Evolutionary conservation across 2,888 invertebrate genomes (phyloP).

Genomic region (Bedellia somnulentella): DNA sequence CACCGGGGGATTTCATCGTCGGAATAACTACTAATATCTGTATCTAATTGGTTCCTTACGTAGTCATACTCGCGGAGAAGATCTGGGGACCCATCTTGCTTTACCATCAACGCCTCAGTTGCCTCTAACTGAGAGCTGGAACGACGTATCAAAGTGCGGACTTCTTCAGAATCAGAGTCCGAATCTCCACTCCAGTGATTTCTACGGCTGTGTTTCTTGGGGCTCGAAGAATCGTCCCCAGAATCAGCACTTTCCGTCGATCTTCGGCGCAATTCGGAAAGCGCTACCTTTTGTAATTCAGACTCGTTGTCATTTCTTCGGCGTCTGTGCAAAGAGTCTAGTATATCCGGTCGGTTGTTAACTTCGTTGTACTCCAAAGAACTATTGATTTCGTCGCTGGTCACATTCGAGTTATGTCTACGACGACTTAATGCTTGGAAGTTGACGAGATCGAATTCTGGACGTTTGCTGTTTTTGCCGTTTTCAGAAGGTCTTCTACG

Average conservation of each 20-base stretch:
- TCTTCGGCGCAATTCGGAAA: constrained; percentile 39
- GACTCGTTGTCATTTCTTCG: constrained; percentile 25
- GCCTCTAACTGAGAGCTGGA: constrained; percentile 64
- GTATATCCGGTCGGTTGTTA: constrained; percentile 47
- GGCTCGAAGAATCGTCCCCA: constrained; percentile 35
- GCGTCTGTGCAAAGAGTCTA: constrained; percentile 40
- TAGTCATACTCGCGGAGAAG: constrained; percentile 51
- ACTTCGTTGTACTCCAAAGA: constrained; percentile 51
- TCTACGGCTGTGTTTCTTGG: constrained; percentile 33
- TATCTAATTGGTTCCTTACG: constrained; percentile 50
- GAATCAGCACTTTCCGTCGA: constrained; percentile 47
- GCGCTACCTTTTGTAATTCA: constrained; percentile 38
- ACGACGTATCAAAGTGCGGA: constrained; percentile 64
- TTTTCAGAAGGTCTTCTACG: constrained; percentile 39
- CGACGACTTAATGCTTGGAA: constrained; percentile 40
- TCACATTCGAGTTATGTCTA: constrained; percentile 48
- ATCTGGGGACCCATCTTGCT: constrained; percentile 46
- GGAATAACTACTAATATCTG: constrained; percentile 33
- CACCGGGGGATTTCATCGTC: constrained; percentile 20
- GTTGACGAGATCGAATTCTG: constrained; percentile 46
- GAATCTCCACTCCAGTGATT: constrained; percentile 42
- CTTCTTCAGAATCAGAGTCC: constrained; percentile 69
- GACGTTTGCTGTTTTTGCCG: constrained; percentile 42
- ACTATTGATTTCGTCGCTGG: constrained; percentile 52
- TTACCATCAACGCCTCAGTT: constrained; percentile 60